Base-by-base conservation (phyloP, 2,888 invertebrate species). In the Catocala nupta region DNA sequence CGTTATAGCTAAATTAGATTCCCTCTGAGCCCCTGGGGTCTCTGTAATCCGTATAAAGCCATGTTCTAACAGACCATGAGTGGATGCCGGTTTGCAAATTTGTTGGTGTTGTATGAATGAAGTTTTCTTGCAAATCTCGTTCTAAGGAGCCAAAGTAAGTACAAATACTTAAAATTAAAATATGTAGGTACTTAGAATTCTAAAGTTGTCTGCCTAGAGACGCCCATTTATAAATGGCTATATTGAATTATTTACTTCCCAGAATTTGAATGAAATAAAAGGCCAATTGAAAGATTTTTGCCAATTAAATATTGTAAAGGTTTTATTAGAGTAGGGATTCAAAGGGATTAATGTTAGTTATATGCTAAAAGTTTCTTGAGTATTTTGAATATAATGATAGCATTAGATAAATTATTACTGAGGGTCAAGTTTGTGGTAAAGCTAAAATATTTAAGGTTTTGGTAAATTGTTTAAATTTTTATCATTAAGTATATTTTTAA, bases 1-100 rank as follows among this genome's bases (percentile, higher is more conserved):
- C 77, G 82, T 87, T 86, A 89, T 81, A 83, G 77, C 84, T 81
- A 89, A 90, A 90, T 89, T 89, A 87, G 86, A 90, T 90, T 89
- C 78, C 56, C 71, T 65, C 54, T 68, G 69, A 81, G 77, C 78
- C 88, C 81, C 80, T 65, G 81, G 79, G 84, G 73, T 71, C 68
- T 63, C 61, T 70, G 65, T 80, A 81, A 81, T 81, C 78, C 73
- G 77, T 77, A 81, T 81, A 78, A 83, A 81, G 77, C 81, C 73
- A 72, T 75, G 55, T 70, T 65, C 65, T 73, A 76, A 79, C 74
- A 69, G 75, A 71, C 81, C 73, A 77, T 75, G 72, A 79, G 75
- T 71, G 74, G 64, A 70, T 72, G 72, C 65, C 71, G 66, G 78
- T 73, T 81, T 73, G 71, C 68, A 71, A 77, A 81, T 81, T 77